phyloP scores from a whole-genome alignment of 2,113 vertebrate genomes.

The Cercopithecus mona region DNA sequence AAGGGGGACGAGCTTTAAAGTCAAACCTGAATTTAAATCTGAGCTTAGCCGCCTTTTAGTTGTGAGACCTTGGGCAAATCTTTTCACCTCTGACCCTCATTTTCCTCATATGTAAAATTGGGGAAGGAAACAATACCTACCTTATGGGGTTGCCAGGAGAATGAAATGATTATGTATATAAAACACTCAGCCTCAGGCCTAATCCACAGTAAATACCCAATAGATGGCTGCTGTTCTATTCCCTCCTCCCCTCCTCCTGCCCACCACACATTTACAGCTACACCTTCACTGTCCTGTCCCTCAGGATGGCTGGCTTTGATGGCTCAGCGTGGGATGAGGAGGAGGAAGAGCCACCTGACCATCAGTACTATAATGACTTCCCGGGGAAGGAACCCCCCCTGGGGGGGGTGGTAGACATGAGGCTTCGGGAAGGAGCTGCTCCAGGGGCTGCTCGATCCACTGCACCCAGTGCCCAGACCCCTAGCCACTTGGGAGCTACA shows the following conservation, averaged over 20 bases:
- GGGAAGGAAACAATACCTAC: not conserved
- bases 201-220: not conserved
- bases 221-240: accelerated
- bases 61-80: not conserved
- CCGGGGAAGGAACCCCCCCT: conserved; percentile 97
- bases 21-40: not conserved
- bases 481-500: conserved; percentile 90
- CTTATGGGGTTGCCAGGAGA: not conserved
- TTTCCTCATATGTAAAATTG: not conserved
- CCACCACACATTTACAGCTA: not conserved
- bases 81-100: not conserved
- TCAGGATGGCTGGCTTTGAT: conserved; percentile 97
- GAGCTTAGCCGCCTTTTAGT: not conserved
- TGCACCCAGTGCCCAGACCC: conserved; percentile 63
- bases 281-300: not conserved
- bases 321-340: conserved; percentile 98
- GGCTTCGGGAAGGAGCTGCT: conserved; percentile 84
- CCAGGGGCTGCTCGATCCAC: conserved; percentile 52
- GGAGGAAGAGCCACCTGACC: conserved; percentile 91
- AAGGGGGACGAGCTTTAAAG: not conserved
- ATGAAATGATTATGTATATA: not conserved
- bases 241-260: not conserved
- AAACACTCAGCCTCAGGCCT: not conserved
- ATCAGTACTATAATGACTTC: conserved; percentile 98
- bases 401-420: conserved; percentile 95